These are phyloP conservation scores for Teleiodes luculella DNA, from an alignment of 2,888 invertebrate genomes.

Conservation along the genomic window DNA sequence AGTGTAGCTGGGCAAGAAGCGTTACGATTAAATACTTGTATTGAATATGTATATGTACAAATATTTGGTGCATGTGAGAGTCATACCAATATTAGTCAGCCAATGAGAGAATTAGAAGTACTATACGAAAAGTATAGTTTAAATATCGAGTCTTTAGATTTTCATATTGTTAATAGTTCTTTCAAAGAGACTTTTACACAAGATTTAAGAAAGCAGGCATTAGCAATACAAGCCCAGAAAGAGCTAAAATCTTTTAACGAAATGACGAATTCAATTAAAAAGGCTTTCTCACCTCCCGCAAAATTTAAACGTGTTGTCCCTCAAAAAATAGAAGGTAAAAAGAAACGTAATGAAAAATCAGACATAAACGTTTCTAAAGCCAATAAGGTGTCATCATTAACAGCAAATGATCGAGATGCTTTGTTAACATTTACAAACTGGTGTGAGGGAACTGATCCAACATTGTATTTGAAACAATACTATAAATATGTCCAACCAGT, in stretches of 20 bases:
- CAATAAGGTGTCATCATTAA: slow-evolving; percentile 23
- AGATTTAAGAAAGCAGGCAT: slow-evolving; percentile 64
- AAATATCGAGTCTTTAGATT: slow-evolving; percentile 61
- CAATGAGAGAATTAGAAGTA: slow-evolving; percentile 69
- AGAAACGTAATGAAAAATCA: slow-evolving; percentile 37
- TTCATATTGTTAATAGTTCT: slow-evolving; percentile 64
- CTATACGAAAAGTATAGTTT: slow-evolving; percentile 70
- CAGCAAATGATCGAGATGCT: slow-evolving; percentile 49
- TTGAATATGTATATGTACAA: slow-evolving; percentile 71
- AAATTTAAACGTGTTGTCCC: slow-evolving; percentile 50
- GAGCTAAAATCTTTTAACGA: slow-evolving; percentile 63
- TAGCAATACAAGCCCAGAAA: slow-evolving; percentile 62
- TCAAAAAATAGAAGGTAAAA: slow-evolving; percentile 55
- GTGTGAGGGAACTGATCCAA: slow-evolving; percentile 64
- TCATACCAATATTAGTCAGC: slow-evolving; percentile 60
- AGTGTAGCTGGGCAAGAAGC: slow-evolving; percentile 61
- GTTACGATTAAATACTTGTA: slow-evolving; percentile 65
- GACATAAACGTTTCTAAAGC: slow-evolving; percentile 44
- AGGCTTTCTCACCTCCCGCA: slow-evolving; percentile 60
- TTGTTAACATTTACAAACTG: slow-evolving; percentile 63
- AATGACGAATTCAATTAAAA: slow-evolving; percentile 69
- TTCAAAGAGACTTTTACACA: slow-evolving; percentile 61
- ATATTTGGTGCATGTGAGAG: slow-evolving; percentile 70
- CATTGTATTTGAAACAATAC: slow-evolving; percentile 54
- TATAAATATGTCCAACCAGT: slow-evolving; percentile 51